A percentile compares a stretch with the other conserved stretches of the same genome.
Evolutionary conservation across 1,140 invertebrate species (phyloP).

Genomic region (Melitaea cinxia): DNA sequence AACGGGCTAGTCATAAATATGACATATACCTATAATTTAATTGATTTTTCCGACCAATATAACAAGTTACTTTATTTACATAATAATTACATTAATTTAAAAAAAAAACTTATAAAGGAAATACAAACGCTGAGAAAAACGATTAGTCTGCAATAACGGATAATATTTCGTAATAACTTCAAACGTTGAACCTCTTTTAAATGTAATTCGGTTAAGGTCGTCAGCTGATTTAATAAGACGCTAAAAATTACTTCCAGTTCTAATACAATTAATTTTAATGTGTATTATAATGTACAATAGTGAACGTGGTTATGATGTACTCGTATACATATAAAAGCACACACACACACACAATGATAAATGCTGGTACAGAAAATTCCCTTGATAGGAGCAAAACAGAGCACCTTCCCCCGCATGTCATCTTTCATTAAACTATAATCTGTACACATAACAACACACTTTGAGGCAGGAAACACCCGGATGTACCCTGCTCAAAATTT

Average conservation of each 20-base stretch:
- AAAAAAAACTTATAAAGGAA: constrained; percentile 12
- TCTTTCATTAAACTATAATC: no score
- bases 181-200: constrained; percentile 29
- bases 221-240: constrained; percentile 15
- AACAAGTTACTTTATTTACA: background rate
- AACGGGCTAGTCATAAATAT: no score
- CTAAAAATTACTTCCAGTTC: constrained; percentile 20
- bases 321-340: background rate
- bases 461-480: no score
- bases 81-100: background rate
- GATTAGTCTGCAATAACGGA: constrained; percentile 6
- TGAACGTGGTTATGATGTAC: background rate
- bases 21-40: no score
- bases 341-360: no score
- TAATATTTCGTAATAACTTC: constrained; percentile 32
- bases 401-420: no score
- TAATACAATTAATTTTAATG: background rate
- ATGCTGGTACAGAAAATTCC: no score
- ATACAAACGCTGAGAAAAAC: background rate
- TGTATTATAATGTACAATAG: background rate
- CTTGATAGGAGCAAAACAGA: no score
- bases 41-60: background rate
- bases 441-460: no score
- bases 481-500: no score
- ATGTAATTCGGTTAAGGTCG: constrained; percentile 45